Percentiles rank a stretch among this genome's conserved stretches.
Evolutionary conservation across 1,140 invertebrate species (phyloP).

Genomic region (Anastrepha obliqua): DNA sequence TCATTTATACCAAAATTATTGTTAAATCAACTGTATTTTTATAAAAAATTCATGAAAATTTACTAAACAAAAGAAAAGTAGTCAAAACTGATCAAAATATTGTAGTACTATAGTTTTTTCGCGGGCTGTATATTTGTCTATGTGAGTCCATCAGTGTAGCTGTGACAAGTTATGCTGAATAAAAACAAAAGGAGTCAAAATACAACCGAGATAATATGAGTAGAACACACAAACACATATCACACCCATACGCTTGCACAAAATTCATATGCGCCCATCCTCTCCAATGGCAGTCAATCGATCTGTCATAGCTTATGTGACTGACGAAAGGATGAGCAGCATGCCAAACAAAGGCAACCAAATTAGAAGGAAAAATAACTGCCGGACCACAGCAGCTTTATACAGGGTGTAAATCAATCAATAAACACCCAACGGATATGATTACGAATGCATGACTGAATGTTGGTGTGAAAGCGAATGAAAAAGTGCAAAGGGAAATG

Average conservation of each 20-base stretch:
- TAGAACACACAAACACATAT: not conserved
- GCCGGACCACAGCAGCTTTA: slow-evolving; percentile 11
- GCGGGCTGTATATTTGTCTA: too few species aligned
- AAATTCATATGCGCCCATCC: too few species aligned
- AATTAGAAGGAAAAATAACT: not conserved
- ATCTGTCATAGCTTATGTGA: slow-evolving; percentile 9
- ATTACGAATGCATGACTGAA: slow-evolving; percentile 42
- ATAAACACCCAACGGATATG: slow-evolving; percentile 50
- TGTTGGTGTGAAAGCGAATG: not conserved
- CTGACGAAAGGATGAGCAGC: not conserved
- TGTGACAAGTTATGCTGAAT: not conserved
- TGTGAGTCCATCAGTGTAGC: slow-evolving; percentile 1
- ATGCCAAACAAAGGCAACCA: not conserved
- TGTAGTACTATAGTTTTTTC: too few species aligned
- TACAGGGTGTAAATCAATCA: slow-evolving; percentile 52
- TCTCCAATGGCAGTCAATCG: slow-evolving; percentile 24
- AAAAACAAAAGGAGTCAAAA: not conserved
- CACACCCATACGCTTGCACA: too few species aligned
- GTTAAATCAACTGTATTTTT: too few species aligned
- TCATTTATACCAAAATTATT: too few species aligned
- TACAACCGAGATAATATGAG: not conserved
- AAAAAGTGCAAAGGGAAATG: too few species aligned
- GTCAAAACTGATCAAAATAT: too few species aligned
- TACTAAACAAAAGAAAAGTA: too few species aligned
- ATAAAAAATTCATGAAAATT: too few species aligned